Evolutionary conservation across 2,797 vertebrate species (phyloP), one percentile per base, ranked within the genome.

Genomic region (Hypotaenidia okinawae): DNA sequence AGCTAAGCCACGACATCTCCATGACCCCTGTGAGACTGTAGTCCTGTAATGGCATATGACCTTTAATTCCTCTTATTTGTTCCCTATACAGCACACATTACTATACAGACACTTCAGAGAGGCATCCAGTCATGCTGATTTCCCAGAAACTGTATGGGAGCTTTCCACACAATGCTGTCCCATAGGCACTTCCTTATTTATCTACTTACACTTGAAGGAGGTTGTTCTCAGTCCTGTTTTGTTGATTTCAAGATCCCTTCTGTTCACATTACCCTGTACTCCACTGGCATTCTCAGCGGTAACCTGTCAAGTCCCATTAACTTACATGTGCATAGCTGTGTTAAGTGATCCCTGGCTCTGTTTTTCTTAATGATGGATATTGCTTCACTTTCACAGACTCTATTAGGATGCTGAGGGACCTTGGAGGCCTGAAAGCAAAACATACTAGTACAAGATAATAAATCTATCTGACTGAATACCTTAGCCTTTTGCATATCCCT

Each of bases 31-130:
- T 3, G 39, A 79, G 32, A 64, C 10, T 0, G 0, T 9, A 79
- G 52, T 5, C 39, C 73, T 49, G 27, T 11, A 55, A 75, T 18
- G 21, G 7, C 45, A 51, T 32, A 43, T 51, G 32, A 39, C 45
- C 45, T 84, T 75, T 57, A 84, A 80, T 51, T 75, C 52, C 63
- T 55, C 79, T 61, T 84, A 75, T 28, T 55, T 80, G 63, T 55
- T 87, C 45, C 45, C 39, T 39, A 9, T 52, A 16, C 33, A 69
- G 75, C 28, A 39, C 2, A 1, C 27, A 33, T 4, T n/a, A n/a
- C 11, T 5, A 6, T n/a, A 47, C 11, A 25, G 18, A 68, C n/a
- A 59, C 21, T 37, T 85, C 32, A 37, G 33, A 75, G 33, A 76
- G 59, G 59, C 54, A 70, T 27, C 13, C 41, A 51, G 68, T 43